Conservation (phyloP, 2,797 vertebrate genomes). For the Geotrypetes seraphini region DNA sequence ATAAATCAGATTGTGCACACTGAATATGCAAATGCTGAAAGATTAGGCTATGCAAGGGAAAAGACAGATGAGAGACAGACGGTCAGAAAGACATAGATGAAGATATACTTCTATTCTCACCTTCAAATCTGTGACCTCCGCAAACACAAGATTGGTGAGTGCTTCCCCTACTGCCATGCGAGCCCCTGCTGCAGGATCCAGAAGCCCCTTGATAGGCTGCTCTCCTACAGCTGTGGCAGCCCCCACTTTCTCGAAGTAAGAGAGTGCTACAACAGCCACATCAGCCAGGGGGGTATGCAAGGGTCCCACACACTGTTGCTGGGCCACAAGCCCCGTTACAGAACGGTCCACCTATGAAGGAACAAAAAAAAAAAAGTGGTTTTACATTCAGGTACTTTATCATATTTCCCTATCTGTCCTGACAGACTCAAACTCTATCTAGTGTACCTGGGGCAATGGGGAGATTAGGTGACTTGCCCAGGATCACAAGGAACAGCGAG, state of each 20-base stretch:
- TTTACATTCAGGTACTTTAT: too few species aligned
- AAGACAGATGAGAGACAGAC: neutral
- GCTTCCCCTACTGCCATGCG: slow-evolving; percentile 82
- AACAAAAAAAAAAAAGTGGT: too few species aligned
- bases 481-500: too few species aligned
- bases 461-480: too few species aligned
- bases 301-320: slow-evolving; percentile 90
- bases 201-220: slow-evolving; percentile 83
- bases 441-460: too few species aligned
- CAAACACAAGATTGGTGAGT: slow-evolving; percentile 84
- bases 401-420: too few species aligned
- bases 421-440: too few species aligned
- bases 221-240: slow-evolving; percentile 82
- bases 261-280: slow-evolving; percentile 81
- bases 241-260: slow-evolving; percentile 65
- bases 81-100: too few species aligned
- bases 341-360: slow-evolving; percentile 81
- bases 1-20: too few species aligned
- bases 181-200: slow-evolving; percentile 70
- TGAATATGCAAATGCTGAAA: too few species aligned
- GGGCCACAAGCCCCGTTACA: slow-evolving; percentile 84
- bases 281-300: slow-evolving; percentile 85
- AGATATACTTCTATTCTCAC: slow-evolving; percentile 38
- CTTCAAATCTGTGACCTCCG: slow-evolving; percentile 67
- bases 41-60: too few species aligned